phyloP scores from a whole-genome alignment of 2,113 vertebrate genomes.

The Antennarius striatus region DNA sequence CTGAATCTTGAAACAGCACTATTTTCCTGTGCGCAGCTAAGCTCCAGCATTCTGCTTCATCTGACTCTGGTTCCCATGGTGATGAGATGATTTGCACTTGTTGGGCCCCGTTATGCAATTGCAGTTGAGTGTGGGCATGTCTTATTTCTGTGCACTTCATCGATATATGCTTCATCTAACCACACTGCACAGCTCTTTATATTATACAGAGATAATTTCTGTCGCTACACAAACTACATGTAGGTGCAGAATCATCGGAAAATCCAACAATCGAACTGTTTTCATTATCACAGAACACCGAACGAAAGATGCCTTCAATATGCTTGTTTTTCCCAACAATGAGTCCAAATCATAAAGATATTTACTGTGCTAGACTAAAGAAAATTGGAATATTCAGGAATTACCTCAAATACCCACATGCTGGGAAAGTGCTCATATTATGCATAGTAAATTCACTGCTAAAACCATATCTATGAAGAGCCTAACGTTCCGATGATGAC shows the following conservation, averaged over 20 bases:
- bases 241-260: no score
- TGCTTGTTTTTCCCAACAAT: no score
- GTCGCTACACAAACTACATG: no score
- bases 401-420: no score
- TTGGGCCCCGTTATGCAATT: slow-evolving; percentile 77
- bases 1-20: slow-evolving; percentile 49
- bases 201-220: not conserved
- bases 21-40: slow-evolving; percentile 44
- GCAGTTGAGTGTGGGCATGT: slow-evolving; percentile 74
- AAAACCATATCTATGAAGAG: not conserved
- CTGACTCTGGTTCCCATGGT: slow-evolving; percentile 74
- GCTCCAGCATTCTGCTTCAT: slow-evolving; percentile 69
- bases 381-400: no score
- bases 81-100: slow-evolving; percentile 73
- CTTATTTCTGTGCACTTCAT: slow-evolving; percentile 66
- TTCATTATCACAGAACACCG: no score
- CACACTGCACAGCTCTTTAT: slow-evolving; percentile 7
- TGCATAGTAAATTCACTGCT: not conserved
- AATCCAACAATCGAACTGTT: no score
- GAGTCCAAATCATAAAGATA: no score
- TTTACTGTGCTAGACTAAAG: no score
- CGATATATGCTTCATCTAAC: slow-evolving; percentile 38
- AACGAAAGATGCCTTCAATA: no score
- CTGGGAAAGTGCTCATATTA: not conserved
- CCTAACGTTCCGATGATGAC: slow-evolving; percentile 4